Base-by-base conservation (phyloP, 2,113 vertebrate species). In the Paracanthobrama guichenoti region DNA sequence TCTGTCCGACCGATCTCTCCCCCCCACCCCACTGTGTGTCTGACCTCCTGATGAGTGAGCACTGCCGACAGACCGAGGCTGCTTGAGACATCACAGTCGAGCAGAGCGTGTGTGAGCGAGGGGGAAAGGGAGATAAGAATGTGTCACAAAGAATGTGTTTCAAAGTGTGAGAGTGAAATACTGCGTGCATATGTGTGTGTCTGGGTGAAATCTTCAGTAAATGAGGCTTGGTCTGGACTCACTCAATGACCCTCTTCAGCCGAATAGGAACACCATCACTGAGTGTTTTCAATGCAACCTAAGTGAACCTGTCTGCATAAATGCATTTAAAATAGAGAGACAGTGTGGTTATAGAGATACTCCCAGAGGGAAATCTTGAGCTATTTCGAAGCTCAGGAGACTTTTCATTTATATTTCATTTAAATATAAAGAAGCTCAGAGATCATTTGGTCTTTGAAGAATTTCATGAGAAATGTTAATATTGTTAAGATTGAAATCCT, bases 1-100 rank as follows among this genome's bases (percentile, higher is more conserved):
- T 83, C 73, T 74, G 28, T 39, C 42, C 26, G 64, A 44, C 62
- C 83, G 66, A 84, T 73, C 67, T 48, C 72, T 24, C 44, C 73
- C 67, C 53, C 86, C 83, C 55, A 75, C 80, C 39, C 6, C 39
- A 75, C 80, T 83, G 86, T 20, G 81, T 26, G 77, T 85, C 74
- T 86, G 87, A 84, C 87, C 67, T 88, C 80, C 73, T 83, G 60
- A 83, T 86, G 59, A 85, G 46, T 59, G 77, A 88, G 75, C 62
- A 24, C 81, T 3, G 77, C 42, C n/a, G 55, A 77, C 55, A 66
- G 76, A 77, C 71, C 71, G 67, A 78, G 28, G 42, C 74, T 67
- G 74, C 86, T 80, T 50, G 62, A 86, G 59, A 88, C 81, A 79
- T 87, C 67, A 83, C 16, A 80, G 59, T 13, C 6, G 55, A 79